Base-by-base conservation (phyloP, 2,113 vertebrate genomes). In the Corydoras sp. region DNA sequence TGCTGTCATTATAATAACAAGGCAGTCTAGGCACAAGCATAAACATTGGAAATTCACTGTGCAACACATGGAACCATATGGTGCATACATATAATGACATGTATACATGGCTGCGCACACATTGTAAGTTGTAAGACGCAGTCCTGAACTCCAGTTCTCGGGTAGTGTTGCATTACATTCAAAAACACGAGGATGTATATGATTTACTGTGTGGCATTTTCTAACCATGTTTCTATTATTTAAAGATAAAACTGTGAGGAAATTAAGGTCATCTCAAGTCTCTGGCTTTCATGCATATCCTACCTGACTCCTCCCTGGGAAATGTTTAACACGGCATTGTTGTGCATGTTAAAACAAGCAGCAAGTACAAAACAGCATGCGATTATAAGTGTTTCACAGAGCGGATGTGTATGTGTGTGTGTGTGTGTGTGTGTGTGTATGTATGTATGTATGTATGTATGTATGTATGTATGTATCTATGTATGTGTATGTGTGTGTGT, bases 221-320 rank as follows among this genome's bases (percentile, higher is more conserved):
- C 32, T n/a, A 12, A 8, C 14, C 55, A 12, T 30, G 54, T 7
- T 54, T 43, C 3, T 18, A 49, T 49, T 15, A 30, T 56, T 48
- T 55, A 74, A 54, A 68, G 58, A 76, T 51, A 76, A 76, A 79
- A 66, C 76, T 63, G 72, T 71, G 72, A 71, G 79, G 72, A 76
- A 74, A 77, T 72, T 73, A 64, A 60, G 62, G 60, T 76, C 74
- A 75, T 71, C 62, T 79, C 74, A 67, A 70, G 61, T 51, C 35
- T 68, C 62, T 64, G 15, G 12, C 69, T 68, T 73, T 66, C 35
- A 10, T 14, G 50, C 50, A 9, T 71, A 58, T 70, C 68, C 59
- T 54, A 62, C 54, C 65, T 62, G 51, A 30, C 31, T 67, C 65
- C 15, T 65, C 68, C 58, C 55, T 74, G 63, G 69, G 75, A 54